Evolutionary conservation across 2,888 invertebrate genomes (phyloP), one percentile per base, ranked within the genome.

Genomic region (Athetis lepigone): DNA sequence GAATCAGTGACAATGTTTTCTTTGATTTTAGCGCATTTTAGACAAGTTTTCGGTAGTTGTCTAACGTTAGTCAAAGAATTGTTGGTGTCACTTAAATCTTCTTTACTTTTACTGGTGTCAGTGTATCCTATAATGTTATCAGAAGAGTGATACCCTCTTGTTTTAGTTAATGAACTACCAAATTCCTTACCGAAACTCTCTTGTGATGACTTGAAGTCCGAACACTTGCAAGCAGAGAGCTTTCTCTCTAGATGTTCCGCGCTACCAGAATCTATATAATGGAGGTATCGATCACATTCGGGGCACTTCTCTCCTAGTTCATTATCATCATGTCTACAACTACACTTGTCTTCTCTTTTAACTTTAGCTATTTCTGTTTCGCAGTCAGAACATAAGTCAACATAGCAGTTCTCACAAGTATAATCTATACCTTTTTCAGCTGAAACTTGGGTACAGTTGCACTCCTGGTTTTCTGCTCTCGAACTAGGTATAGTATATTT

Each of bases 1-100:
- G 90, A 86, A 66, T 93, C 90, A 2, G 90, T 91, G 0, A 92
- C 91, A 13, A 95, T 95, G 74, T 95, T 95, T 83, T 95, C 95
- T 86, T 94, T 95, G 2, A 95, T 95, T 83, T 95, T 94, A 2
- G 89, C 89, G 75, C 95, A 95, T 86, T 95, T 95, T 0, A 95
- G 82, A 81, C 95, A 95, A 6, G 95, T 94, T 82, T 92, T 95
- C 4, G 87, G 89, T 11, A 94, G 89, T 83, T 84, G 88, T 78
- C 91, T 89, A 0, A 93, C 87, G 55, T 86, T 92, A 0, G 80
- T 82, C 50, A 91, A 72, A 13, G 92, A 91, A 67, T 86, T 91
- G 54, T 91, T 93, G 2, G 88, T 85, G 27, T 91, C 91, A 16
- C 81, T 87, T 21, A 93, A 70, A 71, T 93, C 91, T 43, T 94